Base-by-base conservation (phyloP, 2,113 vertebrate genomes). In the Aphelocoma coerulescens region DNA sequence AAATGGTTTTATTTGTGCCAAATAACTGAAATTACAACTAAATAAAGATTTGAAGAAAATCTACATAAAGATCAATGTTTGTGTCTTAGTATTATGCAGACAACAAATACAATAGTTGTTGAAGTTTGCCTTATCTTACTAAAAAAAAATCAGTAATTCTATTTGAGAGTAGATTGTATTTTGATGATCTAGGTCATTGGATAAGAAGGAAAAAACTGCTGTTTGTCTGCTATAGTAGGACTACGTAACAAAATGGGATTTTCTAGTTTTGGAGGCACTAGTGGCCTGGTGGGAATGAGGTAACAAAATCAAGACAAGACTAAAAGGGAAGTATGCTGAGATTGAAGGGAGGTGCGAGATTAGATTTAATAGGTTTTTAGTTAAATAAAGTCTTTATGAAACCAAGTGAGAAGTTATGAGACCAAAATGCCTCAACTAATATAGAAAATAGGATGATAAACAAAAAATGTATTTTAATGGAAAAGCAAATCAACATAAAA, bases 1-100 rank as follows among this genome's bases (percentile, higher is more conserved):
- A 96, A 97, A 80, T 69, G 32, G n/a, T 35, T 89, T 95, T 96
- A n/a, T 93, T 97, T 85, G 82, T 72, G 35, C 24, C 96, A 93
- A 95, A 91, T 82, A 95, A 89, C 65, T 87, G 69, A 91, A 95
- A 93, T 96, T 93, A 80, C 37, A 91, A 73, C 41, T 46, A 94
- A 94, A 96, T 93, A 93, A 91, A 88, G 55, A 41, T 89, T 86
- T 78, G 49, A 79, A 93, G 76, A 69, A 94, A 94, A 93, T 90
- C 88, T 87, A 85, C 44, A 74, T 71, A 63, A 80, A 77, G 86
- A 96, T 97, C 86, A 94, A 55, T 82, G 65, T 54, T 92, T 89
- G 35, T 43, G 27, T 72, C 55, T 72, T 77, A 73, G 59, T 17
- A 63, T 93, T 91, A 92, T 92, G 61, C 82, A 91, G 81, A 71